phyloP scores from a whole-genome alignment of 2,113 vertebrate genomes.

The Phycodurus eques region DNA sequence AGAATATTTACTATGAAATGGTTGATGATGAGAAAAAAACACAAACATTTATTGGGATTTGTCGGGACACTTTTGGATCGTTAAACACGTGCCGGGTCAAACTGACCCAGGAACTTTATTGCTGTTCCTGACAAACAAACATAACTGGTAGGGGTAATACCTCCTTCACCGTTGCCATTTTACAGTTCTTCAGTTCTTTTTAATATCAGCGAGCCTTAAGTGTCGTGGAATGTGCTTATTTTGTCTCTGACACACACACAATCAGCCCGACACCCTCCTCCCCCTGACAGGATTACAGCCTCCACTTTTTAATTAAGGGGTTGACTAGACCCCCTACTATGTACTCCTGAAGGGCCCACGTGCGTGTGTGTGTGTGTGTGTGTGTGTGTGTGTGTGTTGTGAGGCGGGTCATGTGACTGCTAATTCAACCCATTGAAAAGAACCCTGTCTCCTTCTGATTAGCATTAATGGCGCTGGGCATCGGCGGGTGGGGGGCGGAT shows the following conservation, averaged over 20 bases:
- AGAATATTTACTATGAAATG: too few species aligned
- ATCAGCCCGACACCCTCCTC: slow-evolving; percentile 32
- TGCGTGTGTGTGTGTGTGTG: too few species aligned
- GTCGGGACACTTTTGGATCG: too few species aligned
- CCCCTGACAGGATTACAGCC: slow-evolving; percentile 71
- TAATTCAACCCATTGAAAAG: slow-evolving; percentile 58
- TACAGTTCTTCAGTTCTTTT: neutral
- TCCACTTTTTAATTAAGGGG: slow-evolving; percentile 72
- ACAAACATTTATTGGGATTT: too few species aligned
- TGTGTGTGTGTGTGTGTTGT: slow-evolving; percentile 34
- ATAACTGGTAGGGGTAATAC: neutral
- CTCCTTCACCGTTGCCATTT: neutral
- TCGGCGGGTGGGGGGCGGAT: slow-evolving; percentile 23
- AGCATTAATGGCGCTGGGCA: slow-evolving; percentile 26
- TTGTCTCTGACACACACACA: slow-evolving; percentile 3
- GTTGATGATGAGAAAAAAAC: too few species aligned
- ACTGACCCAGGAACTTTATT: too few species aligned
- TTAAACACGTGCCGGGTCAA: too few species aligned
- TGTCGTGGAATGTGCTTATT: slow-evolving; percentile 35
- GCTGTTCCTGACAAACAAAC: too few species aligned
- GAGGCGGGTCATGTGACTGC: slow-evolving; percentile 50
- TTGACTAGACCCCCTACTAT: slow-evolving; percentile 72
- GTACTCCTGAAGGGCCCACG: slow-evolving; percentile 36
- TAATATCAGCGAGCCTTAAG: neutral
- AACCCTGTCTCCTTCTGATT: slow-evolving; percentile 53